Conservation (phyloP, 2,888 invertebrate species). For the Synergus japonicus region DNA sequence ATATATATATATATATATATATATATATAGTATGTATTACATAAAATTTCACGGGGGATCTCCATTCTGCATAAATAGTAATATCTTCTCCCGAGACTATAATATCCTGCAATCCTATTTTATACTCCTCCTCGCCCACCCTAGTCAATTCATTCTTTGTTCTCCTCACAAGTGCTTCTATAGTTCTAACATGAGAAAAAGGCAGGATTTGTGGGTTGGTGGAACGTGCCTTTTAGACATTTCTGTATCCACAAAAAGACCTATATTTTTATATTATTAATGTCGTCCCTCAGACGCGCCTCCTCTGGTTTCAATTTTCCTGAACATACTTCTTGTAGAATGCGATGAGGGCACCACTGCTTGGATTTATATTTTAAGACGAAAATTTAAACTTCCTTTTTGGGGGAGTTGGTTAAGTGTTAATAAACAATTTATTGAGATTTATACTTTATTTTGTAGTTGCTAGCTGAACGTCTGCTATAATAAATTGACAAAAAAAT, state of each 20-base stretch:
- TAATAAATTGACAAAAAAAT: too few species aligned
- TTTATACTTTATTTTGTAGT: too few species aligned
- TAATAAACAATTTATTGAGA: too few species aligned
- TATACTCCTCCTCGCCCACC: slow-evolving; percentile 6
- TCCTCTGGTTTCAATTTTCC: neutral
- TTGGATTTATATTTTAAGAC: neutral
- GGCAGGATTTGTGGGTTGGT: slow-evolving; percentile 14
- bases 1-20: too few species aligned
- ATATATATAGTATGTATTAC: neutral
- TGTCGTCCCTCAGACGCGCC: neutral
- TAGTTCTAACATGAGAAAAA: neutral
- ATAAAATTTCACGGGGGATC: neutral
- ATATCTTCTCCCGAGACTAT: slow-evolving; percentile 2
- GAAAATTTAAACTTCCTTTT: too few species aligned
- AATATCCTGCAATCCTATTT: neutral
- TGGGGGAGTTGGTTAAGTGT: too few species aligned
- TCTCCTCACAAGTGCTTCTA: slow-evolving; percentile 26
- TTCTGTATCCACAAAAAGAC: slow-evolving; percentile 9
- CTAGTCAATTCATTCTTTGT: slow-evolving; percentile 7
- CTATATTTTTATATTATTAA: slow-evolving; percentile 13
- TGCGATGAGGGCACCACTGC: neutral
- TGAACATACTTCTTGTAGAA: neutral
- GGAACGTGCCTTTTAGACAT: slow-evolving; percentile 26
- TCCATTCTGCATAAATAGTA: neutral
- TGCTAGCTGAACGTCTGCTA: too few species aligned